Conservation (phyloP, 2,113 vertebrate species). For the Alaudala cheleensis region DNA sequence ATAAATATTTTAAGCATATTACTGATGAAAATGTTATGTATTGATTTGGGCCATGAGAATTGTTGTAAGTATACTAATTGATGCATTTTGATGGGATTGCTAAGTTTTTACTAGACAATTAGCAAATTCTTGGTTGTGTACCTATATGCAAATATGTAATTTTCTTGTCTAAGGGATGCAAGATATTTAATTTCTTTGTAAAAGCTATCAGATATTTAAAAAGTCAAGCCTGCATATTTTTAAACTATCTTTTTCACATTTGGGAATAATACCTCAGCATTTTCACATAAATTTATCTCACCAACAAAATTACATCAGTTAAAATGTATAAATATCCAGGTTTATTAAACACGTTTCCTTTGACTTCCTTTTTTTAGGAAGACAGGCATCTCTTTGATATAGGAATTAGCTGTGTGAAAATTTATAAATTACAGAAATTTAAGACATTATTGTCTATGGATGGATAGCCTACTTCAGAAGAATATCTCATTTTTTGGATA, state of each 20-base stretch:
- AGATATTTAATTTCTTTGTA: neutral
- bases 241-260: neutral
- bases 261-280: neutral
- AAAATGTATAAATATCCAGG: neutral
- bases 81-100: neutral
- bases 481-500: no score
- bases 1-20: neutral
- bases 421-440: neutral
- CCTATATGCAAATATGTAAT: neutral
- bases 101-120: neutral
- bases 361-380: neutral
- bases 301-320: neutral
- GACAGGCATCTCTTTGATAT: neutral
- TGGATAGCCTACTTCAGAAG: neutral
- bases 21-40: neutral
- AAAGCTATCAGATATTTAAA: neutral
- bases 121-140: neutral
- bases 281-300: neutral
- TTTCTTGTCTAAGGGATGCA: neutral
- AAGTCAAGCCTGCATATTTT: neutral
- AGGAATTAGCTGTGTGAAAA: neutral
- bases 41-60: neutral
- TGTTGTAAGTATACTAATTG: neutral
- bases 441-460: neutral
- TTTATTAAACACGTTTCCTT: neutral